Evolutionary conservation across 2,888 invertebrate species (phyloP).

Genomic region (Apeira syringaria): DNA sequence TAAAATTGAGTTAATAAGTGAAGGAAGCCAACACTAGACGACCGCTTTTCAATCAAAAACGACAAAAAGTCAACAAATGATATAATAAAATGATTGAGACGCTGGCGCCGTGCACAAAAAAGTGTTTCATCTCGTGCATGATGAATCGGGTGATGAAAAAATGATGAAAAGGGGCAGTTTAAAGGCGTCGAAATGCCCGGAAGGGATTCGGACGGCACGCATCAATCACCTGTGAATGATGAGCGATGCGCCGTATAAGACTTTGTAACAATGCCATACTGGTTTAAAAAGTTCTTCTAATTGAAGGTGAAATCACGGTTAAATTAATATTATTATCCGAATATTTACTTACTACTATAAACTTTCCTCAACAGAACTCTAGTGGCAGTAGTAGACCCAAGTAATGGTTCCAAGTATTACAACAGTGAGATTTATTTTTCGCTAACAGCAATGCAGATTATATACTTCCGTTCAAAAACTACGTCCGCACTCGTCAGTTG

Average conservation of each 20-base stretch:
- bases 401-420: too few species aligned
- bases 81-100: constrained; percentile 19
- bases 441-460: too few species aligned
- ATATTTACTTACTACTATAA: too few species aligned
- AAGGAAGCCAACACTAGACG: constrained; percentile 49
- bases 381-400: too few species aligned
- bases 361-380: too few species aligned
- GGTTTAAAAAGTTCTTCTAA: too few species aligned
- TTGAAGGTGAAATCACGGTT: too few species aligned
- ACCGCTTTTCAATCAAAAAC: constrained; percentile 56
- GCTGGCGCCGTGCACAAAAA: constrained; percentile 62
- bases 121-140: constrained; percentile 66
- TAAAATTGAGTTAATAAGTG: constrained; percentile 47
- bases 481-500: too few species aligned
- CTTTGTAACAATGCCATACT: too few species aligned
- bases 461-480: too few species aligned
- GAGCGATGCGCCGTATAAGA: constrained; percentile 28
- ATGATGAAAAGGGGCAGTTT: constrained; percentile 42
- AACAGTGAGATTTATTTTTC: too few species aligned
- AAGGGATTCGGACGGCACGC: constrained; percentile 49
- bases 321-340: too few species aligned
- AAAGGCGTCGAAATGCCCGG: constrained; percentile 58
- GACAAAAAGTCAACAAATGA: constrained; percentile 34
- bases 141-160: constrained; percentile 52
- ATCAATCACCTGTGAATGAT: constrained; percentile 45